These are phyloP conservation scores for Hermodice carunculata DNA, from an alignment of 2,888 invertebrate species.

Conservation along the genomic window DNA sequence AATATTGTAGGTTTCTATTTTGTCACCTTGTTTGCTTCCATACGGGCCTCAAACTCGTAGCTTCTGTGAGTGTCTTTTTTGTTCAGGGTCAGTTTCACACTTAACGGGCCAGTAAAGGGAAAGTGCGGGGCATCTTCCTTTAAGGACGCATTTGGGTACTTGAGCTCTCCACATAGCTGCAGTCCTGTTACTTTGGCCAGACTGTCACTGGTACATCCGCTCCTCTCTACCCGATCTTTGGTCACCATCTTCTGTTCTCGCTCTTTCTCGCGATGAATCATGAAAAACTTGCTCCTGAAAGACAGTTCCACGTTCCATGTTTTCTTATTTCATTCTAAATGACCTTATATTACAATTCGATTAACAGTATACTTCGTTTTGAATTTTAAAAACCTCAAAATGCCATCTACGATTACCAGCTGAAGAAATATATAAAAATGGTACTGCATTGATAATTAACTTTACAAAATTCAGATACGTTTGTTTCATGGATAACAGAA, in stretches of 20 bases:
- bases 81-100: slow-evolving; percentile 45
- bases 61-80: slow-evolving; percentile 57
- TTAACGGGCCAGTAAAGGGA: slow-evolving; percentile 62
- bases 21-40: slow-evolving; percentile 12
- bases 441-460: no score
- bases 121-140: slow-evolving; percentile 66
- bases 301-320: background rate
- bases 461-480: no score
- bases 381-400: no score
- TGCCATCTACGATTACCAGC: no score
- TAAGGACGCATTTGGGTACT: slow-evolving; percentile 78
- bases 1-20: no score
- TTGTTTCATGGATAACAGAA: no score
- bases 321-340: no score
- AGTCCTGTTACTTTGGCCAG: slow-evolving; percentile 85
- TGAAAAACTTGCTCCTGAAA: slow-evolving; percentile 56
- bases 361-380: no score
- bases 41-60: slow-evolving; percentile 46
- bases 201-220: slow-evolving; percentile 62
- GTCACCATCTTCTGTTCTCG: slow-evolving; percentile 78
- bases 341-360: no score
- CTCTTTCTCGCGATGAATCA: slow-evolving; percentile 71
- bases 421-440: no score
- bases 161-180: slow-evolving; percentile 84
- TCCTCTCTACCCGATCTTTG: slow-evolving; percentile 74